Evolutionary conservation across 2,113 vertebrate genomes (phyloP).

Genomic region (Progne subis): DNA sequence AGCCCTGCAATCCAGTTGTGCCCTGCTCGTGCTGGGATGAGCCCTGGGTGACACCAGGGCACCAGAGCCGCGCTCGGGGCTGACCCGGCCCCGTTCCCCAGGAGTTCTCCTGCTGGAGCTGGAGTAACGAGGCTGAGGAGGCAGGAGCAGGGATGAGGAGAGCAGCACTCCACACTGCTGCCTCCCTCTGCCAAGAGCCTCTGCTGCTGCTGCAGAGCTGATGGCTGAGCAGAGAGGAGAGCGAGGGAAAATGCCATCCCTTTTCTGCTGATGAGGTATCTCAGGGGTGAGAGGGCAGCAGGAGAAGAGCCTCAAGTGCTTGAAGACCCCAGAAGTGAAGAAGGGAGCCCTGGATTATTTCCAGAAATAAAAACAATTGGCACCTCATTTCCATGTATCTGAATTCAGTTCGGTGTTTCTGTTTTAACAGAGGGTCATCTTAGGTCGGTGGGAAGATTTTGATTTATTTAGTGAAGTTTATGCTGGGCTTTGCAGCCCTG

Average conservation of each 20-base stretch:
- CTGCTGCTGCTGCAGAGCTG: background rate
- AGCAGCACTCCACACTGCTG: constrained; percentile 5
- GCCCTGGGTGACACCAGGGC: accelerated
- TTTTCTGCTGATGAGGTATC: background rate
- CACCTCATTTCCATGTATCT: background rate
- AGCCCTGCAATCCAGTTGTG: background rate
- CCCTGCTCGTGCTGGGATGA: background rate
- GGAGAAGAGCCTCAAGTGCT: background rate
- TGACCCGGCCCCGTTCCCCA: background rate
- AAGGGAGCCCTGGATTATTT: background rate
- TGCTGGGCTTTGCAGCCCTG: background rate
- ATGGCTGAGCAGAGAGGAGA: background rate
- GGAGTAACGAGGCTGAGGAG: background rate
- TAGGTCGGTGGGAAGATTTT: background rate
- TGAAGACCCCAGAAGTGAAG: background rate
- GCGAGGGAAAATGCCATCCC: background rate
- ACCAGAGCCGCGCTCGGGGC: background rate
- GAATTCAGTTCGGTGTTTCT: background rate
- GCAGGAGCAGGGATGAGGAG: background rate
- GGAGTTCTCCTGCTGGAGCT: accelerated
- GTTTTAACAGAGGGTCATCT: background rate
- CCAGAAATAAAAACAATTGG: background rate
- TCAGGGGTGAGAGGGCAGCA: background rate
- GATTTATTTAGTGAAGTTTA: background rate
- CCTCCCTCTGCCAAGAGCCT: background rate